These are phyloP conservation scores for Drosophila atroscutellata DNA, from an alignment of 2,888 invertebrate genomes.

Conservation along the genomic window DNA sequence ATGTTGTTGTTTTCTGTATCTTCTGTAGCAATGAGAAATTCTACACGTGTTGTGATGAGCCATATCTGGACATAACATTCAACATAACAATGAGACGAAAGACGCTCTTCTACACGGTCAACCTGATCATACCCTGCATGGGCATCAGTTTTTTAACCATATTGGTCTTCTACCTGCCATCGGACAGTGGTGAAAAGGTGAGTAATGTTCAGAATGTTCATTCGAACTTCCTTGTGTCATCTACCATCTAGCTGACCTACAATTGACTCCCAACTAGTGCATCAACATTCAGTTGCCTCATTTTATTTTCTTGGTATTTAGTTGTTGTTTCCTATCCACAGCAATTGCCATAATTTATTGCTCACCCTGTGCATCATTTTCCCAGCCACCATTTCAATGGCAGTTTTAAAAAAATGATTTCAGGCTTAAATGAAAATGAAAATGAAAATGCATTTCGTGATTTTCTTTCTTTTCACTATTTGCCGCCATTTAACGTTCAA, in stretches of 20 bases:
- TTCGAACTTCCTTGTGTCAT: neutral
- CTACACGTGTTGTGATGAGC: slow-evolving; percentile 98
- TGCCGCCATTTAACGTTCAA: slow-evolving; percentile 70
- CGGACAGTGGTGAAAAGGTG: slow-evolving; percentile 99
- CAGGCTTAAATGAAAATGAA: slow-evolving; percentile 59
- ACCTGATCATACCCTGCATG: slow-evolving; percentile 98
- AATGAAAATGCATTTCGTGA: slow-evolving; percentile 59
- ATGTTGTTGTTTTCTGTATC: slow-evolving; percentile 1
- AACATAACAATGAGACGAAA: slow-evolving; percentile 98
- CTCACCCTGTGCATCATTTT: neutral
- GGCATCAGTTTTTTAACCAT: slow-evolving; percentile 98
- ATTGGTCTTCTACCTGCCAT: slow-evolving; percentile 98
- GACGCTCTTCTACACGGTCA: slow-evolving; percentile 98
- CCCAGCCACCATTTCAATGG: slow-evolving; percentile 43
- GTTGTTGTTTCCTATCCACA: slow-evolving; percentile 22
- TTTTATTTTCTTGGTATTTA: slow-evolving; percentile 1
- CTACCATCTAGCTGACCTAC: slow-evolving; percentile 2
- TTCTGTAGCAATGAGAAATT: slow-evolving; percentile 92
- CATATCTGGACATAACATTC: slow-evolving; percentile 97
- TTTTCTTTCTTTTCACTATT: slow-evolving; percentile 47
- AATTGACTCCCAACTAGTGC: slow-evolving; percentile 24
- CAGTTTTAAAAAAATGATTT: slow-evolving; percentile 61
- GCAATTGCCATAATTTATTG: slow-evolving; percentile 72
- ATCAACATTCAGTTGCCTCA: slow-evolving; percentile 11
- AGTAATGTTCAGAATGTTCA: slow-evolving; percentile 78